A percentile compares a stretch with the other conserved stretches of the same genome.
Evolutionary conservation across 2,888 invertebrate genomes (phyloP).

Genomic region (Entomobrya proxima): DNA sequence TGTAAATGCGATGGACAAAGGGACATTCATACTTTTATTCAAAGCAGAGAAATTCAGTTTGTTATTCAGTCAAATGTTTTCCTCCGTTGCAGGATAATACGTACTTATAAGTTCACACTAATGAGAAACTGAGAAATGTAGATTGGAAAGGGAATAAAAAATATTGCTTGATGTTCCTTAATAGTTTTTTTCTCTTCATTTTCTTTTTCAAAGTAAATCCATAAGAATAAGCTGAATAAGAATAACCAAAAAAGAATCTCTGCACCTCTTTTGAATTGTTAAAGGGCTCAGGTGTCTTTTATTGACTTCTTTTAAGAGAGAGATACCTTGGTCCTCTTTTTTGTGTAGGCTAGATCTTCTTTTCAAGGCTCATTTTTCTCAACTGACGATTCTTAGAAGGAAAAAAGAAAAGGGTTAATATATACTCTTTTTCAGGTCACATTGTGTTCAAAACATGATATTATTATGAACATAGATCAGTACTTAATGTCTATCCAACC

Average conservation of each 20-base stretch:
- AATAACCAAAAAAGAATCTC: slow-evolving; percentile 9
- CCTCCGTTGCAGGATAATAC: no score
- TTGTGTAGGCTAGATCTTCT: no score
- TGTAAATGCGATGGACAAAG: no score
- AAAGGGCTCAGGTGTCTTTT: slow-evolving; percentile 57
- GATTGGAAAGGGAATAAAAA: not conserved
- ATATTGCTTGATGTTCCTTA: not conserved
- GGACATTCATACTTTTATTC: no score
- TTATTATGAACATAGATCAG: not conserved
- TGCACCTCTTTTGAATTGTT: slow-evolving; percentile 32
- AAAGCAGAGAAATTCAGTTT: no score
- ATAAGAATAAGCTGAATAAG: not conserved
- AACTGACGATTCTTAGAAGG: slow-evolving; percentile 29
- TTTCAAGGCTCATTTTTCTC: slow-evolving; percentile 46
- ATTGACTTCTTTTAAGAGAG: slow-evolving; percentile 32
- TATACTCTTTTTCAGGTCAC: slow-evolving; percentile 52
- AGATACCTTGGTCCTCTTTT: not conserved
- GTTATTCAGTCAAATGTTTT: no score
- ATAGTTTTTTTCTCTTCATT: slow-evolving; percentile 25
- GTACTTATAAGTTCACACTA: no score
- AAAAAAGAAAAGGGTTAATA: slow-evolving; percentile 36
- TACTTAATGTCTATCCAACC: not conserved
- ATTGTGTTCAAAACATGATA: not conserved
- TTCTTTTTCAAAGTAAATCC: slow-evolving; percentile 20
- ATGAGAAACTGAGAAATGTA: not conserved